phyloP scores from a whole-genome alignment of 2,888 invertebrate species.

The Eremobia ochroleuca region DNA sequence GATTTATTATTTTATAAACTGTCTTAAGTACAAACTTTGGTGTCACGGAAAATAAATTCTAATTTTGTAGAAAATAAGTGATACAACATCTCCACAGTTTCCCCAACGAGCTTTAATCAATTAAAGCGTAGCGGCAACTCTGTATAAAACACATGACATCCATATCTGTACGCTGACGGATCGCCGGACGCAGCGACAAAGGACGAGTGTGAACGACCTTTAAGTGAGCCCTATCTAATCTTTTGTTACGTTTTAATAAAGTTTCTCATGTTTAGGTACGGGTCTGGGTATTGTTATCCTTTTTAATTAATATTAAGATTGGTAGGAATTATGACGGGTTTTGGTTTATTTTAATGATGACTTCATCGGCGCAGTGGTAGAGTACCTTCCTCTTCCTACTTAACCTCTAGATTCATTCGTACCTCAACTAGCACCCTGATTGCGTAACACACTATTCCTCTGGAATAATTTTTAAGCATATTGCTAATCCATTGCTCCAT shows the following conservation, averaged over 20 bases:
- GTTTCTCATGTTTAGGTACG: conserved; percentile 37
- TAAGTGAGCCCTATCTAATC: conserved; percentile 64
- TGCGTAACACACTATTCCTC: too few species aligned
- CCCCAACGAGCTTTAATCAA: conserved; percentile 71
- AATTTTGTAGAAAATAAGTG: not conserved
- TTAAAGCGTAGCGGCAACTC: conserved; percentile 74
- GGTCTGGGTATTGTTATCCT: conserved; percentile 36
- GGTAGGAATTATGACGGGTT: not conserved
- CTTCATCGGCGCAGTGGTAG: not conserved
- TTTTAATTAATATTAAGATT: conserved; percentile 31
- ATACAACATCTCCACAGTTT: conserved; percentile 65
- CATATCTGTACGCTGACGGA: conserved; percentile 80
- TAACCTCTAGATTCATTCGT: not conserved
- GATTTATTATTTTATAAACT: too few species aligned
- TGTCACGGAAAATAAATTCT: not conserved
- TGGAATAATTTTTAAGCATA: too few species aligned
- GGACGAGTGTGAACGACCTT: conserved; percentile 68
- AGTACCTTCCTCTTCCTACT: not conserved
- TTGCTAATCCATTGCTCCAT: too few species aligned
- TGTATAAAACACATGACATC: conserved; percentile 75
- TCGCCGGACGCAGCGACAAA: conserved; percentile 72
- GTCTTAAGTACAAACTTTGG: not conserved
- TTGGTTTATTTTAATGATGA: not conserved
- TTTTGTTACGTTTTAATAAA: conserved; percentile 65
- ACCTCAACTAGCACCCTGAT: too few species aligned